Conservation (phyloP, 1,140 invertebrate genomes). For the Scylla paramamosain region DNA sequence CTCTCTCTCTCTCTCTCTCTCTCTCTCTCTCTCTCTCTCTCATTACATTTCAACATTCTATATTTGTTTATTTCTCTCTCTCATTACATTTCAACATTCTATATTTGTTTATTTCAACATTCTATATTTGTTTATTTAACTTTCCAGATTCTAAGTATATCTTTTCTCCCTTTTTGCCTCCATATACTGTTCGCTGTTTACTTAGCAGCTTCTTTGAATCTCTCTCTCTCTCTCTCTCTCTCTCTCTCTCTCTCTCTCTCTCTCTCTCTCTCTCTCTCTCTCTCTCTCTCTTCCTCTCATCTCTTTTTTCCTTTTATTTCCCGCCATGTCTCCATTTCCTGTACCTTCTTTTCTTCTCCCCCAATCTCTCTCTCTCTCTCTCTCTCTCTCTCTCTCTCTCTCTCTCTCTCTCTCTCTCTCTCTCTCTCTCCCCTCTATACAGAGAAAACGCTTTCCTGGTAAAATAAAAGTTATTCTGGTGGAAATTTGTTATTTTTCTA, state of each 20-base stretch:
- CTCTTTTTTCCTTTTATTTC: background rate
- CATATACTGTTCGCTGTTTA: no score
- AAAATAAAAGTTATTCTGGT: constrained; percentile 21
- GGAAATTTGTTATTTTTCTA: constrained; percentile 5
- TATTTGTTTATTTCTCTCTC: no score
- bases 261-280: background rate
- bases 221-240: background rate
- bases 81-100: no score
- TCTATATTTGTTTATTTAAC: no score
- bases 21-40: no score
- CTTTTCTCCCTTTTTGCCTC: no score
- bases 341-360: background rate
- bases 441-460: background rate
- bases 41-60: no score
- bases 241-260: background rate
- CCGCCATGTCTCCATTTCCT: background rate
- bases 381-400: background rate
- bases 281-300: background rate
- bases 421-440: background rate
- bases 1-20: no score
- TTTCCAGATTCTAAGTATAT: no score
- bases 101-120: no score
- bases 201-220: no score
- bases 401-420: no score
- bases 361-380: background rate